Percentiles rank a stretch among this genome's conserved stretches.
phyloP scores from a whole-genome alignment of 2,888 invertebrate species.

The Hirtodrosophila trivittata region DNA sequence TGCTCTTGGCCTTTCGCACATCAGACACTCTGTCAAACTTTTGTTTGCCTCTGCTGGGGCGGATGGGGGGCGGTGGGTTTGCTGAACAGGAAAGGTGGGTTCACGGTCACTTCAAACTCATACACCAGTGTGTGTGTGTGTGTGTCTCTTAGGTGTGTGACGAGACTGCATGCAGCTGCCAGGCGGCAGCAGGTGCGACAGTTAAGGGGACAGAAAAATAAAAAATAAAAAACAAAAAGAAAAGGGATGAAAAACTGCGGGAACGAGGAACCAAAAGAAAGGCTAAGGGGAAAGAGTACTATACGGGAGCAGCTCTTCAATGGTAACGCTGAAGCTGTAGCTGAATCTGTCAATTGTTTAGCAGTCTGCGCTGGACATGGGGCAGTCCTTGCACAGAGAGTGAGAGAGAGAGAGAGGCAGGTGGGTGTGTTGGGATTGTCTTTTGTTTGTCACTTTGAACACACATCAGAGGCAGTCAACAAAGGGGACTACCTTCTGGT shows the following conservation, averaged over 20 bases:
- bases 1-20: conserved; percentile 77
- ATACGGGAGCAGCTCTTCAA: conserved; percentile 20
- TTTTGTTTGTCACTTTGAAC: conserved; percentile 37
- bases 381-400: conserved; percentile 6
- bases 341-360: conserved; percentile 58
- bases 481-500: background rate
- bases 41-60: conserved; percentile 55
- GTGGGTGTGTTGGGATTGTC: background rate
- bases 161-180: conserved; percentile 7
- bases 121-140: conserved; percentile 12
- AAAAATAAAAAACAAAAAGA: background rate
- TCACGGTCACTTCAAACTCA: conserved; percentile 46
- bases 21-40: conserved; percentile 78
- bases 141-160: conserved; percentile 37
- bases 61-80: background rate
- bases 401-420: too few species aligned
- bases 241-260: background rate
- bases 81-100: background rate
- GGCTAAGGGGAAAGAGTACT: background rate
- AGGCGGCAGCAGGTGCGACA: background rate
- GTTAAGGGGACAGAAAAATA: too few species aligned
- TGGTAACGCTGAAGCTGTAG: conserved; percentile 39
- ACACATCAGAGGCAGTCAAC: conserved; percentile 23
- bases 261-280: background rate
- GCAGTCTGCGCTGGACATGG: conserved; percentile 43